Conservation (phyloP, 1,140 invertebrate genomes). For the Zaprionus camerounensis region DNA sequence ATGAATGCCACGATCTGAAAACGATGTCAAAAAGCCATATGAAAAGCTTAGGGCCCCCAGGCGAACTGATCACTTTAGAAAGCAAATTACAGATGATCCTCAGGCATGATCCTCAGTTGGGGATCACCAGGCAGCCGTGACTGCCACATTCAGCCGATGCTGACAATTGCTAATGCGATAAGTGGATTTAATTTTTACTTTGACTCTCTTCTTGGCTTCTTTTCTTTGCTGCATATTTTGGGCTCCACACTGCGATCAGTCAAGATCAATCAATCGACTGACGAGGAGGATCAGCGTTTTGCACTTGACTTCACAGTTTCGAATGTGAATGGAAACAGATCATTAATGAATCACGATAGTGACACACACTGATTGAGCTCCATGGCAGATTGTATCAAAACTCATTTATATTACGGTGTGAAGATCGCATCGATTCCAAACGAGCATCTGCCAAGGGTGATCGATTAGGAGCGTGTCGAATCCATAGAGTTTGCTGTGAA, state of each 20-base stretch:
- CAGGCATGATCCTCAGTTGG: slow-evolving; percentile 60
- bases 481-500: neutral
- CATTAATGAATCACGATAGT: slow-evolving; percentile 38
- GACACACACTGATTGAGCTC: slow-evolving; percentile 17
- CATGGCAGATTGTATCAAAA: slow-evolving; percentile 30
- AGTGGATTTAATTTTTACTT: slow-evolving; percentile 54
- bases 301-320: slow-evolving; percentile 60
- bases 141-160: slow-evolving; percentile 55
- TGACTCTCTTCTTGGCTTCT: neutral
- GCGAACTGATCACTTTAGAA: slow-evolving; percentile 64
- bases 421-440: slow-evolving; percentile 21
- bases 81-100: slow-evolving; percentile 76
- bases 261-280: slow-evolving; percentile 61
- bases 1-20: slow-evolving; percentile 47
- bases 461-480: neutral
- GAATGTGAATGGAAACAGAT: slow-evolving; percentile 26
- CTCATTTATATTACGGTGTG: slow-evolving; percentile 25
- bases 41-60: slow-evolving; percentile 28
- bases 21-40: slow-evolving; percentile 53
- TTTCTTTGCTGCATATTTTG: neutral
- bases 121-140: slow-evolving; percentile 30
- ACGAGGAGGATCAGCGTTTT: slow-evolving; percentile 39
- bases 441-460: neutral
- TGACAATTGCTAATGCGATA: slow-evolving; percentile 60
- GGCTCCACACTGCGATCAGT: slow-evolving; percentile 53